Evolutionary conservation across 2,113 vertebrate genomes (phyloP), one percentile per base, ranked within the genome.

Genomic region (Amphiprion ocellaris): DNA sequence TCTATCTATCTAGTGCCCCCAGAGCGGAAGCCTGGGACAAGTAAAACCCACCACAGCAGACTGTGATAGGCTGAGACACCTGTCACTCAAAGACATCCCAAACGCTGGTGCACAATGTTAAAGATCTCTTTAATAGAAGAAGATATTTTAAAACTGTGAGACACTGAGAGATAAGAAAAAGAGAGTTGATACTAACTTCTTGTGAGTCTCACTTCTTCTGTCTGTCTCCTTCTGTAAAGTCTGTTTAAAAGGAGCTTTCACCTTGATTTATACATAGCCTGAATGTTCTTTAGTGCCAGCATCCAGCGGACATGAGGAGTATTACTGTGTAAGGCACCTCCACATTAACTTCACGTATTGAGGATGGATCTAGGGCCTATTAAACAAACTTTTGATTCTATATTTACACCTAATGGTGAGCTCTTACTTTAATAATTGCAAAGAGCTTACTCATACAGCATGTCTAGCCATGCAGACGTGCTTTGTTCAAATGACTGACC

Each of bases 401-500:
- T 61, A 69, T 60, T 72, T 65, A 9, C 8, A 47, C 24, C 52
- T 12, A 30, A 52, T 56, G 52, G 15, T 52, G 16, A 56, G 24
- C 26, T 39, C 21, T 54, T 60, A 15, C 41, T 53, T 84, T 71
- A 63, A 49, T 16, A 50, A 52, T 5, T 4, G 46, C 8, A 54
- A 16, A 66, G 46, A 62, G 30, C 17, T 37, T n/a, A 39, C 3
- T 7, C 60, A 33, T n/a, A 26, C 28, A 70, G 59, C n/a, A 10
- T 39, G 28, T 80, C 80, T 68, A 23, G 64, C 60, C 26, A 71
- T 8, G 54, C 63, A 74, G 63, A 44, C 70, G 12, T 1, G 15
- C 69, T 83, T 77, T 74, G 75, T 74, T 63, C 10, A 77, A 83
- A 59, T 17, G 16, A 28, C 78, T 78, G 67, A 72, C 72, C 70